Conservation (phyloP, 2,113 vertebrate genomes). For the Gila orcuttii region DNA sequence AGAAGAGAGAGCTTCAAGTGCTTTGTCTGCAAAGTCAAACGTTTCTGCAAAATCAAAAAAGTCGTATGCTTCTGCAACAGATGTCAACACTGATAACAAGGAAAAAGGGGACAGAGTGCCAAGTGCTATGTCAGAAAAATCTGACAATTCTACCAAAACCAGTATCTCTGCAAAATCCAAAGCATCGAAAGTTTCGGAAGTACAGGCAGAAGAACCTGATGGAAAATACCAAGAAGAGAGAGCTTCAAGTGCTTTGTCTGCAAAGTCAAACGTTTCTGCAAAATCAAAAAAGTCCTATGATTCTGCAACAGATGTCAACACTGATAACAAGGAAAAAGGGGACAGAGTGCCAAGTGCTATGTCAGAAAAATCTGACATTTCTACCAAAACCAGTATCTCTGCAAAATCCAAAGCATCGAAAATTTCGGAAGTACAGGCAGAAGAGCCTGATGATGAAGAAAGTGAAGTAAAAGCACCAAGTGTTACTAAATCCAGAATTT, state of each 20-base stretch:
- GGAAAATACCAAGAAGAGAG: background rate
- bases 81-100: constrained; percentile 25
- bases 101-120: constrained; percentile 36
- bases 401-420: constrained; percentile 28
- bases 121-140: constrained; percentile 47
- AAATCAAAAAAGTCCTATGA: constrained; percentile 31
- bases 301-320: constrained; percentile 29
- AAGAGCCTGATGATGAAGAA: constrained; percentile 17
- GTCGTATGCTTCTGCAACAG: constrained; percentile 19
- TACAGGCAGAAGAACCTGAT: constrained; percentile 19
- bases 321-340: constrained; percentile 31
- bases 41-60: constrained; percentile 39
- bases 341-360: constrained; percentile 41
- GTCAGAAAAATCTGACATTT: constrained; percentile 47
- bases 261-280: constrained; percentile 30
- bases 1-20: background rate
- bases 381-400: constrained; percentile 49
- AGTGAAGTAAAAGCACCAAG: constrained; percentile 50
- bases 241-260: constrained; percentile 33
- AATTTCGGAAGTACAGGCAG: constrained; percentile 44
- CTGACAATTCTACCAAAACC: constrained; percentile 52
- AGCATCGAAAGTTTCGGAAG: constrained; percentile 40
- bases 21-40: constrained; percentile 37
- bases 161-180: constrained; percentile 24
- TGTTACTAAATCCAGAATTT: constrained; percentile 30